These are phyloP conservation scores for Platanista minor DNA, from an alignment of 2,113 vertebrate genomes.

Conservation along the genomic window DNA sequence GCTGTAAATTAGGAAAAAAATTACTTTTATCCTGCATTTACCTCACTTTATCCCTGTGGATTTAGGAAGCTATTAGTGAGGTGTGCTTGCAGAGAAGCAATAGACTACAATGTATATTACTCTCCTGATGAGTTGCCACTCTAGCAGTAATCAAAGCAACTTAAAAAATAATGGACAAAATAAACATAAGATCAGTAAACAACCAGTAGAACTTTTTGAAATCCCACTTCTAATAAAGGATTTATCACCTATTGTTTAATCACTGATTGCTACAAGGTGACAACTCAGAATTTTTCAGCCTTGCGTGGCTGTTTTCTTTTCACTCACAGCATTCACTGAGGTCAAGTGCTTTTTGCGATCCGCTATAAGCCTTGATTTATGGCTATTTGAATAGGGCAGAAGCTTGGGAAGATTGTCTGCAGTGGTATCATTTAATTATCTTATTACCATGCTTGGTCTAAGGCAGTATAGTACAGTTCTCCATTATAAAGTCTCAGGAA, in stretches of 20 bases:
- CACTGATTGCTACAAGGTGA: not conserved
- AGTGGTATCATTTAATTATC: not conserved
- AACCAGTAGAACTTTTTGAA: not conserved
- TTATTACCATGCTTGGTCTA: not conserved
- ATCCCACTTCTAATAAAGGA: not conserved
- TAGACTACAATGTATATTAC: not conserved
- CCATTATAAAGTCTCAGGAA: not conserved
- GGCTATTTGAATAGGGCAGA: not conserved
- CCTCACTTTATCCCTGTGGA: slow-evolving; percentile 27
- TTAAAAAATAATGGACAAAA: slow-evolving; percentile 52
- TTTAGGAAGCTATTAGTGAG: slow-evolving; percentile 55
- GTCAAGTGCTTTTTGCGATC: not conserved
- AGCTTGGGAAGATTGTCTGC: not conserved
- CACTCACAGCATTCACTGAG: not conserved
- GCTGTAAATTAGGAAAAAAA: slow-evolving; percentile 46
- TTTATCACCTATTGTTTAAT: not conserved
- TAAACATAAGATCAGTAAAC: slow-evolving; percentile 32
- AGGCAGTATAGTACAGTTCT: not conserved
- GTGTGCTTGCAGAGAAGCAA: not conserved
- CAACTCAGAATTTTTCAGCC: not conserved
- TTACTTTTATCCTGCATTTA: slow-evolving; percentile 54
- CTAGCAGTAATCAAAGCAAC: slow-evolving; percentile 20
- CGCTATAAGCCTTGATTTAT: not conserved
- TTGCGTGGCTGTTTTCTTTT: not conserved
- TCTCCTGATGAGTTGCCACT: not conserved